Base-by-base conservation (phyloP, 2,113 vertebrate genomes). In the Daboia siamensis region DNA sequence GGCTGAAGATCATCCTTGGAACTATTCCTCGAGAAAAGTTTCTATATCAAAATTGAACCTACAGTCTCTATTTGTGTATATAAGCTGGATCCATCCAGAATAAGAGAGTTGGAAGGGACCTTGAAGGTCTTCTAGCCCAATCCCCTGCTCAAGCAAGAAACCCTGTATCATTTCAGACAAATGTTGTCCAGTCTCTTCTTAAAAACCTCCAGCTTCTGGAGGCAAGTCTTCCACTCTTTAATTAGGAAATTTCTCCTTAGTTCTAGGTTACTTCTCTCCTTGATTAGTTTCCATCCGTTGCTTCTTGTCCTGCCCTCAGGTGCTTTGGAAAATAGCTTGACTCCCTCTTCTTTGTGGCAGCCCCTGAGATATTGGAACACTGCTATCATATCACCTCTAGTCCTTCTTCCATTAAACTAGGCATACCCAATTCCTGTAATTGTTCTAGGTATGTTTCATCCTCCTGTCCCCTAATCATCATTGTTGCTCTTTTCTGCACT, bases 1-100 rank as follows among this genome's bases (percentile, higher is more conserved):
- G 91, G 90, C 94, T 93, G 87, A 96, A 95, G 94, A 95, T 97
- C 96, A 93, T 91, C 90, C 93, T 88, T 11, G 91, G 74, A 54
- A 96, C 88, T 92, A 26, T 17, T 94, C 1, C 8, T n/a, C 0
- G 0, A 1, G 29, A 52, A 84, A 93, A 93, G 90, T 80, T 1
- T 55, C 61, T 90, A 86, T 55, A 91, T 91, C 85, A 95, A 96
- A 94, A 94, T 59, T 91, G 89, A 95, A 93, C 93, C 93, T 52
- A 59, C 52, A 56, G 93, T 59, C 84, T 92, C 44, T 24, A 51
- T 89, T 57, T 88, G 54, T 33, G 5, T 17, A 1, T 61, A 85
- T 90, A 94, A 95, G 46, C 29, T 91, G 91, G 87, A 92, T 55
- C n/a, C 4, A 13, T 69, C 11, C 61, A n/a, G 29, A 69, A 69